Conservation (phyloP, 2,888 invertebrate genomes). For the Plagodis pulveraria region DNA sequence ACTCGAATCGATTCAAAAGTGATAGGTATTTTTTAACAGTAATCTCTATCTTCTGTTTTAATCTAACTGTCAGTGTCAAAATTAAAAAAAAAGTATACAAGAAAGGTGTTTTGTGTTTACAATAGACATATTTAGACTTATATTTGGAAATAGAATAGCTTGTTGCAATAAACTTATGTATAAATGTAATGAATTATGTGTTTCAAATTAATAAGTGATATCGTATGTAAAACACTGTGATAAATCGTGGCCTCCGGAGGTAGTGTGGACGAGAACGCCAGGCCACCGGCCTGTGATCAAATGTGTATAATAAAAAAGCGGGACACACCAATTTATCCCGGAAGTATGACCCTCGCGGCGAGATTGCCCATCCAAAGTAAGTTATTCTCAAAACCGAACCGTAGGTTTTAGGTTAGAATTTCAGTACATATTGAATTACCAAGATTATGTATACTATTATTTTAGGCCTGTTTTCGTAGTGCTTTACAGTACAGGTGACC, state of each 20-base stretch:
- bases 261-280: conserved; percentile 50
- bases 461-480: no score
- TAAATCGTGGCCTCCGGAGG: conserved; percentile 61
- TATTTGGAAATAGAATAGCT: no score
- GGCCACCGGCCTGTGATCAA: conserved; percentile 54
- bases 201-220: no score
- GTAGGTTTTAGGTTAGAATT: conserved; percentile 16
- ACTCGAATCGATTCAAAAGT: background rate
- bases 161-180: no score
- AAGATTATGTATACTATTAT: background rate
- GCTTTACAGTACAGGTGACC: no score
- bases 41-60: conserved; percentile 3
- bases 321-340: conserved; percentile 54
- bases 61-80: conserved; percentile 16
- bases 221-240: conserved; percentile 6
- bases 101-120: background rate
- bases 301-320: conserved; percentile 68
- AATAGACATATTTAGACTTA: no score
- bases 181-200: no score
- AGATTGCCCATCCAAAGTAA: conserved; percentile 72
- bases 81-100: background rate
- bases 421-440: background rate
- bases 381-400: conserved; percentile 39
- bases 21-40: conserved; percentile 6
- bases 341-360: conserved; percentile 74